phyloP scores from a whole-genome alignment of 2,797 vertebrate species.

The Anniella stebbinsi region DNA sequence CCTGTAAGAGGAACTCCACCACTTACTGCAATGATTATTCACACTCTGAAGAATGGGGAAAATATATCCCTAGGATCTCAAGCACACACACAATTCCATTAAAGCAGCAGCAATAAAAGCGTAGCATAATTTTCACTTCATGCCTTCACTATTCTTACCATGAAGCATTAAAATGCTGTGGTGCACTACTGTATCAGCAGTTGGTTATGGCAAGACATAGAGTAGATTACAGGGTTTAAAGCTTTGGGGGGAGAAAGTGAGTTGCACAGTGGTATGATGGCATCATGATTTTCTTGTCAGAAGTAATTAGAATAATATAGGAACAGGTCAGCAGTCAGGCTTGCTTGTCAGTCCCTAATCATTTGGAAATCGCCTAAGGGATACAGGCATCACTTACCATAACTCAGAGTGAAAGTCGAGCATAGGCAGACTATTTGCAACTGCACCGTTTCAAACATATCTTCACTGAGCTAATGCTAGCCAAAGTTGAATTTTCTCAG shows the following conservation, averaged over 20 bases:
- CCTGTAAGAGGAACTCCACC: not conserved
- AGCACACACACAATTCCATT: not conserved
- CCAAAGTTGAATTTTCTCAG: slow-evolving; percentile 5
- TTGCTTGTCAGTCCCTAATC: slow-evolving; percentile 29
- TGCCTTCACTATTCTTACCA: not conserved
- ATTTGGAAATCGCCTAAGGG: slow-evolving; percentile 41
- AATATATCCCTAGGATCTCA: not conserved
- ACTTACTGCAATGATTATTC: not conserved
- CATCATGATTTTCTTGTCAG: slow-evolving; percentile 48
- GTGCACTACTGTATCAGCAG: not conserved
- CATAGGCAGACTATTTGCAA: slow-evolving; percentile 27
- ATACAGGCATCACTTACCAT: slow-evolving; percentile 14
- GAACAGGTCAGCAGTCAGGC: slow-evolving; percentile 40
- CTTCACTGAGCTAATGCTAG: slow-evolving; percentile 12
- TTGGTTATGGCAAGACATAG: slow-evolving; percentile 20
- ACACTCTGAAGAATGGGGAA: not conserved
- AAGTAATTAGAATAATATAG: slow-evolving; percentile 41
- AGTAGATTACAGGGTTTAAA: not conserved
- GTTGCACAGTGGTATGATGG: slow-evolving; percentile 26
- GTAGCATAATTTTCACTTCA: not conserved
- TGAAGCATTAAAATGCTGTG: not conserved
- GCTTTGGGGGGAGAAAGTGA: not conserved
- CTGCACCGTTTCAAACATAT: not conserved
- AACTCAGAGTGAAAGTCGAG: slow-evolving; percentile 38
- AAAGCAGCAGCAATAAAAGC: not conserved